These are phyloP conservation scores for Brachyistius frenatus DNA, from an alignment of 2,113 vertebrate genomes.

Conservation along the genomic window DNA sequence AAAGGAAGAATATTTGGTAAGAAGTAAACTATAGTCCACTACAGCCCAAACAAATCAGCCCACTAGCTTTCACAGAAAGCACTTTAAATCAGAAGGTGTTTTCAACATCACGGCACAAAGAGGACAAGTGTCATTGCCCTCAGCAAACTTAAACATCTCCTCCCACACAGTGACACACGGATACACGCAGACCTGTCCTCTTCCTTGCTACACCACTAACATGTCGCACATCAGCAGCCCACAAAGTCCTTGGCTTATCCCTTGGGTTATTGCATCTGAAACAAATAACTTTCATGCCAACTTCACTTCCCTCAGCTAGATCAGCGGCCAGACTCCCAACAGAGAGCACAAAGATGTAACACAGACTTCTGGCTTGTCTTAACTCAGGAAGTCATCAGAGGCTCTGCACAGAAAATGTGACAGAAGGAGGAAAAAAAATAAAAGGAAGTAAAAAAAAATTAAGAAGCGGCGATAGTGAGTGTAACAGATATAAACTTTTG, in stretches of 20 bases:
- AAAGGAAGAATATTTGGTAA: constrained; percentile 1
- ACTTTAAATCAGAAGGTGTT: constrained; percentile 60
- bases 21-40: constrained; percentile 2
- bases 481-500: constrained; percentile 73
- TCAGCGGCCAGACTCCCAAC: constrained; percentile 50
- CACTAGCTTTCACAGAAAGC: constrained; percentile 41
- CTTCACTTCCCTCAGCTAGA: constrained; percentile 51
- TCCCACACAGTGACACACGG: constrained; percentile 56
- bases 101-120: constrained; percentile 53
- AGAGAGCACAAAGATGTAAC: constrained; percentile 44
- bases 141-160: constrained; percentile 58
- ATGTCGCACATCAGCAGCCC: constrained; percentile 56
- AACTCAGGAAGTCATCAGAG: constrained; percentile 59
- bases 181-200: constrained; percentile 40
- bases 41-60: constrained; percentile 42
- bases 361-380: constrained; percentile 58
- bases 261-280: constrained; percentile 62
- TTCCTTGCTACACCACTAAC: constrained; percentile 30
- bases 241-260: constrained; percentile 61
- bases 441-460: constrained; percentile 25
- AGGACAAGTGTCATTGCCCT: constrained; percentile 65
- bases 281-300: constrained; percentile 65
- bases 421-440: constrained; percentile 6
- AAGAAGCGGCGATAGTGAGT: constrained; percentile 48
- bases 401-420: constrained; percentile 33